Evolutionary conservation across 2,797 vertebrate species (phyloP).

Genomic region (Pseudochromis fuscus): DNA sequence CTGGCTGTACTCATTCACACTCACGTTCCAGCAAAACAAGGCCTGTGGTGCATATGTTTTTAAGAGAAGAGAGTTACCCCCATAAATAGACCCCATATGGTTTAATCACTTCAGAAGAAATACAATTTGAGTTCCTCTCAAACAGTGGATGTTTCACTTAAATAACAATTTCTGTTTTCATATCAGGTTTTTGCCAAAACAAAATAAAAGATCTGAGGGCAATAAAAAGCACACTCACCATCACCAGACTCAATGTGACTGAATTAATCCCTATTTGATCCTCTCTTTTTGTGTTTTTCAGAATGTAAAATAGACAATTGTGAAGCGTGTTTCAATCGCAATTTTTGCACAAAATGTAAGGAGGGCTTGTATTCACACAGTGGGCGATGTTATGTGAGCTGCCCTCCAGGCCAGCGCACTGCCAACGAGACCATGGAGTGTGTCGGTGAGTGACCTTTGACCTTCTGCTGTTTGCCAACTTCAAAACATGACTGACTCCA

Average conservation of each 20-base stretch:
- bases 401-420: conserved; percentile 90
- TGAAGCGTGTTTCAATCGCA: conserved; percentile 98
- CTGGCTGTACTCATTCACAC: conserved; percentile 53
- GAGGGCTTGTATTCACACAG: conserved; percentile 96
- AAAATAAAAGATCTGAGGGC: conserved; percentile 5
- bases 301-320: conserved; percentile 99
- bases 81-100: conserved; percentile 49
- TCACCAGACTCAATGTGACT: conserved; percentile 29
- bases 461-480: conserved; percentile 4
- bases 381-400: conserved; percentile 92
- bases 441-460: conserved; percentile 87
- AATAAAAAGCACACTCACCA: neutral
- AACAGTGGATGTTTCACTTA: conserved; percentile 26
- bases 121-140: conserved; percentile 42
- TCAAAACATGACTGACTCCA: neutral
- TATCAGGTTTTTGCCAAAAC: neutral
- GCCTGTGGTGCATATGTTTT: conserved; percentile 70
- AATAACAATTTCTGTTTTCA: conserved; percentile 10
- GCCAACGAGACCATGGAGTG: conserved; percentile 95
- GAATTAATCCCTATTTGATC: conserved; percentile 42
- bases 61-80: conserved; percentile 59
- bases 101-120: conserved; percentile 59
- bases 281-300: conserved; percentile 81
- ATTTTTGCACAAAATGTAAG: conserved; percentile 99
- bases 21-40: conserved; percentile 42